Evolutionary conservation across 1,140 invertebrate species (phyloP), one percentile per base, ranked within the genome.

Genomic region (Bombyx mandarina): DNA sequence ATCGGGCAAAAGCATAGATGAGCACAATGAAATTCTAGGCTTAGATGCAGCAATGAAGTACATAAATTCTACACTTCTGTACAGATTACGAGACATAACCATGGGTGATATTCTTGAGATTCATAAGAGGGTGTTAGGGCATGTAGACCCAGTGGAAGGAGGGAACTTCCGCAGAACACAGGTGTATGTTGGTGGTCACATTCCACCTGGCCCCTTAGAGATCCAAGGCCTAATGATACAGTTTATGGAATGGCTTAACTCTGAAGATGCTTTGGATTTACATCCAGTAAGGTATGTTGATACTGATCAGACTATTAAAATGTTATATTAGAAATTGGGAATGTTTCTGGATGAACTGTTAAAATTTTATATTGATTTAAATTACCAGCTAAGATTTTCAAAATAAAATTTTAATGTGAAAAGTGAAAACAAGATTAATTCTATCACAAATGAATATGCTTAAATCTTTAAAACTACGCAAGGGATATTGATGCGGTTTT

Each of bases 11-110:
- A 98, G 96, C 79, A 93, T 99, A 43, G 91, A 96, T 61, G 98
- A 99, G 77, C 98, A 99, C 77, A 99, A 99, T 90, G 98, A 99
- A 89, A 96, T 98, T 72, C 85, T 98, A 42, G 96, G 96, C 56
- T 85, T 99, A 75, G 97, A 99, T 88, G 92, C 96, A 42, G 98
- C 98, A 3, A 93, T 99, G 90, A 96, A 97, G 72, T 99, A 95
- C 80, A 94, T 99, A 8, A 99, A 99, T 86, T 93, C 93, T n/a
- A 96, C 94, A 59, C 89, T 98, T 49, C 89, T 98, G 26, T 93
- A 93, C 67, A 91, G 92, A 69, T 88, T 94, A 49, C 91, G 94
- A 45, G 88, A 88, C 56, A 93, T 97, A 12, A 91, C 91, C 5
- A 86, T 98, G 47, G 91, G 94, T 55, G 96, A 99, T 77, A 96